These are phyloP conservation scores for Siphamia tubifer DNA, from an alignment of 2,113 vertebrate genomes.

Conservation along the genomic window DNA sequence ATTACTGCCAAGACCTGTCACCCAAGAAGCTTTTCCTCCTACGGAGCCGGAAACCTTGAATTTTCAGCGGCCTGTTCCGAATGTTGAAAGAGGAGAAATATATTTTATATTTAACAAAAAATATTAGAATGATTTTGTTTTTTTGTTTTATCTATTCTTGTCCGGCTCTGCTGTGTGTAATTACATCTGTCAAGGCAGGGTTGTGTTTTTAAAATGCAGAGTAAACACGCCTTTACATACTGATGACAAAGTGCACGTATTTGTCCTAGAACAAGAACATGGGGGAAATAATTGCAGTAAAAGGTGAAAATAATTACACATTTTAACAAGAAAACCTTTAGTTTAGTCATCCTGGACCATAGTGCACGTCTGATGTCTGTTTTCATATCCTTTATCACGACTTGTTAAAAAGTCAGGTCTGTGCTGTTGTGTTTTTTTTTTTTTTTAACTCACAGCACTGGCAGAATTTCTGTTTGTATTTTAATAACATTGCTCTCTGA, in stretches of 20 bases:
- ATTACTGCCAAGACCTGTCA: neutral
- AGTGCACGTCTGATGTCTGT: neutral
- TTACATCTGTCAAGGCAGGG: conserved; percentile 25
- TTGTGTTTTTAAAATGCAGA: neutral
- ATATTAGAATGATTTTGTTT: neutral
- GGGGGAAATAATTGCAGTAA: conserved; percentile 26
- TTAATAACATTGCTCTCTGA: neutral
- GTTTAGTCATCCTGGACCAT: neutral
- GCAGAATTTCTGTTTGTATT: conserved; percentile 14
- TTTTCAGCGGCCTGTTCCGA: neutral
- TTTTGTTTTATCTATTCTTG: conserved; percentile 5
- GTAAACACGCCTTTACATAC: conserved; percentile 10
- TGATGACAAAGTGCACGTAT: conserved; percentile 9
- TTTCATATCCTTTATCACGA: neutral
- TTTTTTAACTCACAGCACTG: conserved; percentile 10
- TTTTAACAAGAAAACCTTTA: conserved; percentile 25
- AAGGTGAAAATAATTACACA: conserved; percentile 6
- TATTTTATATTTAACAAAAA: conserved; percentile 11
- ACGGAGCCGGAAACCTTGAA: neutral
- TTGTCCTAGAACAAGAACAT: conserved; percentile 7
- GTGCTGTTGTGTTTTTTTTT: neutral
- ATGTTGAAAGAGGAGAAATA: neutral
- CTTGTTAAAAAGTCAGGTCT: neutral
- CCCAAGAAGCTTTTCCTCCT: neutral
- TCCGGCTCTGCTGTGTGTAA: conserved; percentile 13